Evolutionary conservation across 2,888 invertebrate genomes (phyloP), one percentile per base, ranked within the genome.

Genomic region (Zhengitettix transpicula): DNA sequence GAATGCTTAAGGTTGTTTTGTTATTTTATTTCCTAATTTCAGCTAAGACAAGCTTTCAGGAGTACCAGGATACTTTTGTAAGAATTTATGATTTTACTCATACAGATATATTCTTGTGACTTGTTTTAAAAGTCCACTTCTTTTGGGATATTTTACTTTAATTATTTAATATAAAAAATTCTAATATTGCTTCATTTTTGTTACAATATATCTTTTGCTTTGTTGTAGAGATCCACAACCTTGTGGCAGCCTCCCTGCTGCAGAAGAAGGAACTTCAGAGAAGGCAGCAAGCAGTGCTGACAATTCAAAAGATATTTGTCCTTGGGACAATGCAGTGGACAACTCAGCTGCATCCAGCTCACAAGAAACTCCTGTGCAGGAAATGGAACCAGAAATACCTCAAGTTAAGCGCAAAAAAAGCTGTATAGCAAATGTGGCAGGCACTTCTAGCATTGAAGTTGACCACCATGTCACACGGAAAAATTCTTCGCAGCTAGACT

Each of bases 401-500:
- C 65, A 16, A 74, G 74, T 72, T 76, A 75, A 40, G 63, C 65
- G 28, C 28, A 28, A 28, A 28, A 28, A 28, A 28, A 28, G 28
- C 28, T 28, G 28, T 28, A 28, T 28, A 28, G 28, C 28, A 28
- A 28, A 5, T 7, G 28, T 28, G 28, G 57, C 47, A 62, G 17
- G 65, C 66, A 52, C 65, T 65, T 65, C 65, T 65, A 14, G 71
- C 73, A 9, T 28, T 7, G 28, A 28, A 28, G 28, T 28, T 5
- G 28, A 28, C 28, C 28, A 28, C 28, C 28, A 28, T 7, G 28
- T 7, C 28, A 74, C 81, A 16, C 77, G 84, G 40, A 85, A 84
- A 69, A 84, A 85, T 71, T 84, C 85, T 8, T 75, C 79, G 14
- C 79, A 79, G 66, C 73, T 85, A 54, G 85, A 85, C 71, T 85